Conservation (phyloP, 2,888 invertebrate species). For the Netelia fuscicornis region DNA sequence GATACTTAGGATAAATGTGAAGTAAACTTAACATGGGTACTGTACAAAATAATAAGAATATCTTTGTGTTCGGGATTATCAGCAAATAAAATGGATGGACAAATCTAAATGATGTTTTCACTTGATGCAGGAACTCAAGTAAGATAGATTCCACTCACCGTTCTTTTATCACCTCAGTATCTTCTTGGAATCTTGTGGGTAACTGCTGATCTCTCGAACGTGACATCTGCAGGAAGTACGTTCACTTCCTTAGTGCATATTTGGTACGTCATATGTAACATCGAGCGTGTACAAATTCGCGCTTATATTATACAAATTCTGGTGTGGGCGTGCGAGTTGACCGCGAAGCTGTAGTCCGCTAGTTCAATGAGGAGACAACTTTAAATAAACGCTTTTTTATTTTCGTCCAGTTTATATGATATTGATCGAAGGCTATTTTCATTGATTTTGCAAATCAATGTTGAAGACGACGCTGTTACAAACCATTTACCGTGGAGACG, state of each 20-base stretch:
- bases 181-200: too few species aligned
- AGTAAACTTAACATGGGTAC: constrained; percentile 10
- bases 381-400: not conserved
- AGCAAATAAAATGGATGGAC: not conserved
- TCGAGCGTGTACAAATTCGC: too few species aligned
- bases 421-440: not conserved
- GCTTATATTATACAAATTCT: too few species aligned
- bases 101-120: not conserved
- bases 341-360: too few species aligned
- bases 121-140: not conserved
- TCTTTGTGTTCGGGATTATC: not conserved
- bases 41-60: constrained; percentile 34
- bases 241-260: too few species aligned
- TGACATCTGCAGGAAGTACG: too few species aligned
- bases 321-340: too few species aligned
- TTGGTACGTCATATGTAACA: too few species aligned
- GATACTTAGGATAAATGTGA: constrained; percentile 17
- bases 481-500: not conserved
- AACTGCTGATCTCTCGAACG: too few species aligned
- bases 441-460: not conserved
- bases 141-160: too few species aligned
- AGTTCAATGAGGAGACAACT: not conserved
- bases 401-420: not conserved
- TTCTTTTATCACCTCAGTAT: too few species aligned
- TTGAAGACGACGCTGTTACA: not conserved